Evolutionary conservation across 2,888 invertebrate species (phyloP).

Genomic region (Teinopalpus imperialis): DNA sequence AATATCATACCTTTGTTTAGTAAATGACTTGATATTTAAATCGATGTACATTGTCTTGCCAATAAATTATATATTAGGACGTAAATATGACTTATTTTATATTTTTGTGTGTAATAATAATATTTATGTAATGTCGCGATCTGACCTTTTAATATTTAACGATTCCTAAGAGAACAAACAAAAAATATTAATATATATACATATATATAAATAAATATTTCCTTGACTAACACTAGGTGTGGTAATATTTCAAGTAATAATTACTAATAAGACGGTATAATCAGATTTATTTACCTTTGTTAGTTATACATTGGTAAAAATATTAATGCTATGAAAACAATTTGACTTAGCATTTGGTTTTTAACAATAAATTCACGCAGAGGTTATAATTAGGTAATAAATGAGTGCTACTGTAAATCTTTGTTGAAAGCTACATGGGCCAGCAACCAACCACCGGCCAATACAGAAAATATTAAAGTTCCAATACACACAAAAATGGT

Average conservation of each 20-base stretch:
- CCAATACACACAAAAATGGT: slow-evolving; percentile 44
- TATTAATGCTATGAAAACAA: slow-evolving; percentile 79
- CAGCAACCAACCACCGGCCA: slow-evolving; percentile 28
- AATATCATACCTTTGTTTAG: not conserved
- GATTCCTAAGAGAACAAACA: too few relatives aligned
- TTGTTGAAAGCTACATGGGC: slow-evolving; percentile 44
- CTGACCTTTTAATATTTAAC: too few relatives aligned
- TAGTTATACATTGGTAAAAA: slow-evolving; percentile 81
- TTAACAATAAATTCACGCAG: slow-evolving; percentile 64
- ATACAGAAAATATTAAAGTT: slow-evolving; percentile 36
- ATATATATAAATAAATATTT: too few relatives aligned
- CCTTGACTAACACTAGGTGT: too few relatives aligned
- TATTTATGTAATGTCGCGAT: too few relatives aligned
- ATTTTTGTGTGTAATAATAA: slow-evolving; percentile 20
- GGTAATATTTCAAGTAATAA: too few relatives aligned
- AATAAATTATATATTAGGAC: slow-evolving; percentile 16
- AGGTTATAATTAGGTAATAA: slow-evolving; percentile 39
- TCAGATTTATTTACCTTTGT: slow-evolving; percentile 81
- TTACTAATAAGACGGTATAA: slow-evolving; percentile 57
- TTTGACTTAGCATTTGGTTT: slow-evolving; percentile 78
- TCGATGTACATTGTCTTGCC: slow-evolving; percentile 21
- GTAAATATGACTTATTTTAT: slow-evolving; percentile 8
- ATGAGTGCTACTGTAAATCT: slow-evolving; percentile 49
- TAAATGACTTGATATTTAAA: not conserved
- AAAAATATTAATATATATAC: too few relatives aligned